phyloP scores from a whole-genome alignment of 2,797 vertebrate genomes.

The Pelochelys cantorii region DNA sequence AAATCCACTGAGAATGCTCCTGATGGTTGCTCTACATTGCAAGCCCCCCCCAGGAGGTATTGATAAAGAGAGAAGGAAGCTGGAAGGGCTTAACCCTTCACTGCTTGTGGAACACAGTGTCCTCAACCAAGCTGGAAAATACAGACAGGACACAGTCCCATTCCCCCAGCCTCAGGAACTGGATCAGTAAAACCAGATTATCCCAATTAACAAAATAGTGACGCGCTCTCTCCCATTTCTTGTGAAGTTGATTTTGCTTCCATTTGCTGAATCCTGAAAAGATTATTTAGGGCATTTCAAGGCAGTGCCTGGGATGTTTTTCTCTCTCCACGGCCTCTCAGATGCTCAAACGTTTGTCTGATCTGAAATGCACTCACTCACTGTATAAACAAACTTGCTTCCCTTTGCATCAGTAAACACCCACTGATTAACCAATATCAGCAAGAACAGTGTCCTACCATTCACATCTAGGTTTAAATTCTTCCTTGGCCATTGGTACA shows the following conservation, averaged over 20 bases:
- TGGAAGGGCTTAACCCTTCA: background rate
- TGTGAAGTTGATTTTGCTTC: slow-evolving; percentile 42
- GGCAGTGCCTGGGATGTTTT: background rate
- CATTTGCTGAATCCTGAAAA: background rate
- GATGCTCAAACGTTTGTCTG: slow-evolving; percentile 61
- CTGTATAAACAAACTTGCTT: slow-evolving; percentile 66
- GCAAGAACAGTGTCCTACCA: background rate
- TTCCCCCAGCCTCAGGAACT: background rate
- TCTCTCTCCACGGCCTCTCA: slow-evolving; percentile 37
- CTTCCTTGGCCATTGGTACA: background rate
- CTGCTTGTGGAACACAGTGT: background rate
- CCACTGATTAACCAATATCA: slow-evolving; percentile 1
- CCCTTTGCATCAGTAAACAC: slow-evolving; percentile 51
- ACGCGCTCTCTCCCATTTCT: background rate
- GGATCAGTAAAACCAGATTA: slow-evolving; percentile 25
- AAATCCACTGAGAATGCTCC: background rate
- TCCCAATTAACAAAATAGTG: background rate
- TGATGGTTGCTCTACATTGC: background rate
- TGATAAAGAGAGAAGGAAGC: background rate
- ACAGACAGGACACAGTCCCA: background rate
- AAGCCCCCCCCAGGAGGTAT: accelerated
- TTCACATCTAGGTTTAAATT: background rate
- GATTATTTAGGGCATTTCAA: slow-evolving; percentile 20
- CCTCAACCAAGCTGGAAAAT: background rate
- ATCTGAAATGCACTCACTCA: slow-evolving; percentile 62